Evolutionary conservation across 1,140 invertebrate genomes (phyloP), one percentile per base, ranked within the genome.

Genomic region (Aphaenogaster rudis): DNA sequence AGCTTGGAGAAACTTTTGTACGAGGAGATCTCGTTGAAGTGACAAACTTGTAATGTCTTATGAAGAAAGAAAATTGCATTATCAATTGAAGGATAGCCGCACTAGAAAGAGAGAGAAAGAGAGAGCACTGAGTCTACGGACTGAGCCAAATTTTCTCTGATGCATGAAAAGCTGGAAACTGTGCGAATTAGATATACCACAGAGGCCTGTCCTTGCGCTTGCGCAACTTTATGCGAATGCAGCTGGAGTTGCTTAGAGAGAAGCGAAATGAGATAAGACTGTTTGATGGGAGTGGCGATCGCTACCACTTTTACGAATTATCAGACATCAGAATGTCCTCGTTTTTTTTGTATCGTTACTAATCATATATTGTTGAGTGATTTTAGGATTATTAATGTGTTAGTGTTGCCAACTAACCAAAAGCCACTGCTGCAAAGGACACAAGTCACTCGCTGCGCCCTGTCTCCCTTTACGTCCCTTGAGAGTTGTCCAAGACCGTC

Each of bases 341-440:
- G 89, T 94, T 91, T 88, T 90, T 95, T 28, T 28, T 28, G 28
- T 61, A 67, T 9, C 39, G 93, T 94, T 93, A 94, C 94, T 95
- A 94, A 95, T 95, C 87, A 94, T 93, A 94, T 93, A 93, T 85
- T 94, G 90, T 95, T 95, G 85, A 95, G 94, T 95, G 94, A 95
- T 95, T 95, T 95, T 95, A 95, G 94, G 90, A 91, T 88, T 88
- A 92, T 92, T 93, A 95, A 95, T 94, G 93, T 94, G 93, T 95
- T 95, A 95, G 92, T 94, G 93, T 95, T 94, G 93, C 93, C 94
- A 93, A 95, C 94, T 95, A 95, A 95, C 94, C 92, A 95, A 93
- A 92, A 94, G 93, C 92, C 93, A 94, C 91, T 90, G 69, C 88
- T 90, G 94, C 94, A 94, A 95, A 89, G 92, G 94, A 95, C 92